Evolutionary conservation across 2,888 invertebrate genomes (phyloP).

Genomic region (Stegana nigrithorax): DNA sequence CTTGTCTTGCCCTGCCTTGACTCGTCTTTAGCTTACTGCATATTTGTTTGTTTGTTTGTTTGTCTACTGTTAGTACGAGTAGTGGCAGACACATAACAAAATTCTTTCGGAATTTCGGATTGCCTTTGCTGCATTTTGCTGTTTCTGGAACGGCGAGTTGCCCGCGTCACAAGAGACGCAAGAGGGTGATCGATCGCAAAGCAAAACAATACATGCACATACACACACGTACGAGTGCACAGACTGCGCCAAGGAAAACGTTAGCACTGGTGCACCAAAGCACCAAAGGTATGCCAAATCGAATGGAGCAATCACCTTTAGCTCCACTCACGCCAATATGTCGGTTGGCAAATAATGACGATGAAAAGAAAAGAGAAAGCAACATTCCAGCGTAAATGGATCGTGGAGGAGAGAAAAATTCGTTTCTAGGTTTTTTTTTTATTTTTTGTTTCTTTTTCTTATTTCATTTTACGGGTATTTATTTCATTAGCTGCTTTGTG

Average conservation of each 20-base stretch:
- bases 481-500: too few relatives aligned
- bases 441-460: constrained; percentile 24
- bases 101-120: constrained; percentile 58
- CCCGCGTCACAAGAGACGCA: too few relatives aligned
- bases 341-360: constrained; percentile 35
- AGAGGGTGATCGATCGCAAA: too few relatives aligned
- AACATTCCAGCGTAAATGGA: constrained; percentile 33
- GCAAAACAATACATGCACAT: too few relatives aligned
- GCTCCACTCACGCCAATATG: neutral
- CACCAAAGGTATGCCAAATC: constrained; percentile 25
- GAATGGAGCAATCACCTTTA: constrained; percentile 33
- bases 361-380: constrained; percentile 65
- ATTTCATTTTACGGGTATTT: constrained; percentile 33
- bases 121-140: constrained; percentile 5
- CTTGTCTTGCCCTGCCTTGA: neutral
- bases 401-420: neutral
- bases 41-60: constrained; percentile 28
- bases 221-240: too few relatives aligned
- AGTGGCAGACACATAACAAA: constrained; percentile 43
- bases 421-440: constrained; percentile 4
- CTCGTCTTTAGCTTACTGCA: constrained; percentile 11
- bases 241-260: too few relatives aligned
- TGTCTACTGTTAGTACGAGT: constrained; percentile 21
- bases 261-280: neutral
- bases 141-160: constrained; percentile 29